These are phyloP conservation scores for Oplegnathus fasciatus DNA, from an alignment of 2,113 vertebrate genomes.

Conservation along the genomic window DNA sequence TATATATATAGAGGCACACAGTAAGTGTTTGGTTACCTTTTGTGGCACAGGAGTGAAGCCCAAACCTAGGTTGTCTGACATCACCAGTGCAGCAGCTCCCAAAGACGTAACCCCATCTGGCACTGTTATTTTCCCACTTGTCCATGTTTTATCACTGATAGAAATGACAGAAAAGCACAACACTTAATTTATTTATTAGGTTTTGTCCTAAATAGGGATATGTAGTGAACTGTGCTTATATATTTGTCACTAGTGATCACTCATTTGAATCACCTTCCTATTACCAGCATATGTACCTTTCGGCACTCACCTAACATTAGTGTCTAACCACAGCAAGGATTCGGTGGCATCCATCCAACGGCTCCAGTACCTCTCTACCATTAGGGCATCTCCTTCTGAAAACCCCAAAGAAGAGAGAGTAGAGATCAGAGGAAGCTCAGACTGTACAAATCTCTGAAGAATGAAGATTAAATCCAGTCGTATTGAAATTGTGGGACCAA, in stretches of 20 bases:
- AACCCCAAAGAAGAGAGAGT: background rate
- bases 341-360: conserved; percentile 82
- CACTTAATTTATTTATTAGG: background rate
- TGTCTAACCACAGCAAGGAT: conserved; percentile 89
- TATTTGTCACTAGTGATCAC: background rate
- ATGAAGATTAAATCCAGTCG: background rate
- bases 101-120: conserved; percentile 88
- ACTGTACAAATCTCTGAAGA: background rate
- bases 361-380: conserved; percentile 49
- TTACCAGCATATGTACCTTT: background rate
- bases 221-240: background rate
- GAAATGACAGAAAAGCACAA: background rate
- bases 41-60: conserved; percentile 79
- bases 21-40: conserved; percentile 78
- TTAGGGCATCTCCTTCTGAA: background rate
- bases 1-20: background rate
- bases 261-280: background rate
- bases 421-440: background rate
- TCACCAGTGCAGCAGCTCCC: conserved; percentile 87
- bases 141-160: conserved; percentile 78
- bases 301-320: conserved; percentile 80
- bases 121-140: conserved; percentile 80
- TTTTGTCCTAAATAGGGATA: background rate
- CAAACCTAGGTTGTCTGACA: conserved; percentile 87
- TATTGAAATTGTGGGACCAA: background rate